A percentile compares a stretch with the other conserved stretches of the same genome.
Conservation (phyloP, 2,113 vertebrate genomes). For the Anolis carolinensis region DNA sequence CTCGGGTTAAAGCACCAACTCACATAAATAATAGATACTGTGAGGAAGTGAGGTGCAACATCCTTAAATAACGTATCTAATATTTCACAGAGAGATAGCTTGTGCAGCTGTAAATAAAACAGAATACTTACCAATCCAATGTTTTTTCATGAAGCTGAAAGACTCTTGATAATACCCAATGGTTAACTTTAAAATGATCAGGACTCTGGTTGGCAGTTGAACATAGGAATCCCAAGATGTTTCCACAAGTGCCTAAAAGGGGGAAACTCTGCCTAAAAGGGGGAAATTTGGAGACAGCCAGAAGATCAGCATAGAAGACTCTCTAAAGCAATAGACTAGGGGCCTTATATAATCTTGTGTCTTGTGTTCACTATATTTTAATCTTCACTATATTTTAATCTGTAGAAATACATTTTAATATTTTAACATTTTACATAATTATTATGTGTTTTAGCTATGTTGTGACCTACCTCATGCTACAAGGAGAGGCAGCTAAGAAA, state of each 20-base stretch:
- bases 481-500: too few relatives aligned
- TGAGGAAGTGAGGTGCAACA: background rate
- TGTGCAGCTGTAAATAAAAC: background rate
- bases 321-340: background rate
- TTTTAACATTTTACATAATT: too few relatives aligned
- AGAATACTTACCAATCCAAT: background rate
- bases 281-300: too few relatives aligned
- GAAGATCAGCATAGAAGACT: background rate
- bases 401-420: too few relatives aligned
- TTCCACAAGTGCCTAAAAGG: background rate
- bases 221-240: background rate
- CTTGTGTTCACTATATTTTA: too few relatives aligned
- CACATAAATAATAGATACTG: background rate
- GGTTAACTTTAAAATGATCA: background rate
- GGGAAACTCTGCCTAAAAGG: background rate
- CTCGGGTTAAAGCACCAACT: background rate
- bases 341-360: background rate
- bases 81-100: background rate
- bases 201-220: too few relatives aligned
- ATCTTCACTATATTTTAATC: too few relatives aligned
- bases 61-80: constrained; percentile 1
- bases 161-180: background rate
- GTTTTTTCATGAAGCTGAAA: background rate
- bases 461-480: too few relatives aligned
- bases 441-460: too few relatives aligned